Evolutionary conservation across 2,797 vertebrate genomes (phyloP), one percentile per base, ranked within the genome.

Genomic region (Aulostomus chinensis): DNA sequence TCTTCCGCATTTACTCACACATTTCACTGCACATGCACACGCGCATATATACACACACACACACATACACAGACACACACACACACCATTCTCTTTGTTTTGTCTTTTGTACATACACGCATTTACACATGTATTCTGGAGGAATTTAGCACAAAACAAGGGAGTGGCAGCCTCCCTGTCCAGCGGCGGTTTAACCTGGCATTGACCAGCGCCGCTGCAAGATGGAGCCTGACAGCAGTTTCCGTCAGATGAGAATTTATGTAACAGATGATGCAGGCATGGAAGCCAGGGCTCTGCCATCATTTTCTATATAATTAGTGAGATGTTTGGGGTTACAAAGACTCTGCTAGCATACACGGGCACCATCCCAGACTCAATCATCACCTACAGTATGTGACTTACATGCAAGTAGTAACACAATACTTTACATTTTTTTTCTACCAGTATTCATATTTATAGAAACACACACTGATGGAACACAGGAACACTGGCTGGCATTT

Each of bases 191-290:
- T 73, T 49, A 67, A 68, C 57, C 53, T 70, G 70, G 71, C 73
- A 71, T 56, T 59, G 66, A 74, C 63, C 74, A 36, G 47, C 11
- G 0, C 68, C 73, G 43, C 24, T 28, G 49, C 71, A 41, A 54
- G 34, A 68, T 38, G 57, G 37, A 67, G 68, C 28, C 68, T 72
- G 64, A 86, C 83, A 68, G 67, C 58, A 60, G 65, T 69, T 81
- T 74, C 72, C 48, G 56, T 76, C 63, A 65, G 55, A 67, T 24
- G 55, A 57, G 72, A 85, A 82, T 86, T 83, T 78, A 77, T 78
- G 68, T 72, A 80, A 57, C 37, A 62, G 41, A 68, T 65, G 57
- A 79, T 69, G 60, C 41, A 42, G 38, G 15, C 51, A 40, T 13
- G 20, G 48, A 73, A 66, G 51, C 67, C 67, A 52, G 32, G 28